Evolutionary conservation across 2,113 vertebrate genomes (phyloP).

Genomic region (Boulengeromyrus knoepffleri): DNA sequence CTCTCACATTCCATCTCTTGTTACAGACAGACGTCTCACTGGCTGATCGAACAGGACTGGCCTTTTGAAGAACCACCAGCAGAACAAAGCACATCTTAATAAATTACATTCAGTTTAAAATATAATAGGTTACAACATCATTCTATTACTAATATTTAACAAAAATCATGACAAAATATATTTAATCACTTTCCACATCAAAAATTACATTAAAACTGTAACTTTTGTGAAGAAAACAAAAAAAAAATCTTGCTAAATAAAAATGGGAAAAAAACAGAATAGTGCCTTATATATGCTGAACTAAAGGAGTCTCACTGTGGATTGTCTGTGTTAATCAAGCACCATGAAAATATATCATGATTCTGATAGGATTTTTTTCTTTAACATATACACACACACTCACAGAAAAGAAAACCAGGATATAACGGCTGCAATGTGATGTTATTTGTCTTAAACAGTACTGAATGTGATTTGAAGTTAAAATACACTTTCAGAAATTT

Average conservation of each 20-base stretch:
- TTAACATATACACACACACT: conserved; percentile 17
- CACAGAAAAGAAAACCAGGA: conserved; percentile 11
- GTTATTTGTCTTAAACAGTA: conserved; percentile 14
- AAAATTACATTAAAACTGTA: conserved; percentile 51
- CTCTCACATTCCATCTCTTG: conserved; percentile 27
- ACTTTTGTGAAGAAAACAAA: conserved; percentile 37
- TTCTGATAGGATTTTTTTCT: conserved; percentile 27
- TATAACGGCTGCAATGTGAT: conserved; percentile 25
- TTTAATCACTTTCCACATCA: conserved; percentile 49
- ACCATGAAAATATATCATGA: conserved; percentile 57
- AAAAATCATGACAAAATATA: conserved; percentile 53
- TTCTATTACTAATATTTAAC: conserved; percentile 54
- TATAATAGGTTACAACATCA: conserved; percentile 62
- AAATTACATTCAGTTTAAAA: conserved; percentile 71
- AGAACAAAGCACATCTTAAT: conserved; percentile 59
- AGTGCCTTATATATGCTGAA: conserved; percentile 23
- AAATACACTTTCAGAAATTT: conserved; percentile 28
- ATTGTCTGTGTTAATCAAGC: conserved; percentile 58
- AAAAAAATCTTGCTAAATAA: conserved; percentile 10
- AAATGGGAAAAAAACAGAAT: conserved; percentile 18
- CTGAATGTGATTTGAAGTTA: conserved; percentile 21
- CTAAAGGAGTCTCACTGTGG: conserved; percentile 42
- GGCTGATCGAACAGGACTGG: conserved; percentile 41
- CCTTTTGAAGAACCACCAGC: conserved; percentile 43
- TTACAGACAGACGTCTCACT: conserved; percentile 35